Base-by-base conservation (phyloP, 2,888 invertebrate species). In the Thymelicus sylvestris region DNA sequence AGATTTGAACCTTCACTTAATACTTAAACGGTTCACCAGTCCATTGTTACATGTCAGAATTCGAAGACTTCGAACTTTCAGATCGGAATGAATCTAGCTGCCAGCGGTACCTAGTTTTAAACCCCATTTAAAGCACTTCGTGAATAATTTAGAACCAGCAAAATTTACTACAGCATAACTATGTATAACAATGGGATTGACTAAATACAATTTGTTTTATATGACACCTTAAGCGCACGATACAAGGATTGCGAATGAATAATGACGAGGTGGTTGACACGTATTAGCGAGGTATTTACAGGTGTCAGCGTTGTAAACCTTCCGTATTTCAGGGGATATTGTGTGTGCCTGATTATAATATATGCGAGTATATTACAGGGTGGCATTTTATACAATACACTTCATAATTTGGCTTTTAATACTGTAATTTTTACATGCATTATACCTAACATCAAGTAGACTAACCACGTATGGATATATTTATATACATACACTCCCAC, bases 101-200 rank as follows among this genome's bases (percentile, higher is more conserved):
- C 52, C 55, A 24, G 55, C 24, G 55, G 24, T 24, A 55, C 55
- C 55, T 55, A 55, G 12, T 55, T 55, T 55, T 55, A 55, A 12
- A 24, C 55, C 19, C 24, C 24, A 10, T 10, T 55, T 55, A 55
- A 31, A 24, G 55, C 19, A 4, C 10, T 55, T 24, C 10, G 19
- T 55, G 55, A 55, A 55, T 24, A 55, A 24, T 55, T 55, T 15
- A 4, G 1, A 1, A 52, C 15, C 15, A 8, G 8, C 15, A 15
- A 52, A 15, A 52, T 15, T 52, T 2, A 15, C 15, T 19, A 19
- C 15, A 52, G 7, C 5, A n/a, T n/a, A 31, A 31, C 1, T 19
- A 0, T 15, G 8, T 2, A 24, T 2, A n/a, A 55, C 55, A 6
- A n/a, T 15, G 6, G 10, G 7, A n/a, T 50, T 15, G 6, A 7